Evolutionary conservation across 2,113 vertebrate species (phyloP).

Genomic region (Ahaetulla prasina): DNA sequence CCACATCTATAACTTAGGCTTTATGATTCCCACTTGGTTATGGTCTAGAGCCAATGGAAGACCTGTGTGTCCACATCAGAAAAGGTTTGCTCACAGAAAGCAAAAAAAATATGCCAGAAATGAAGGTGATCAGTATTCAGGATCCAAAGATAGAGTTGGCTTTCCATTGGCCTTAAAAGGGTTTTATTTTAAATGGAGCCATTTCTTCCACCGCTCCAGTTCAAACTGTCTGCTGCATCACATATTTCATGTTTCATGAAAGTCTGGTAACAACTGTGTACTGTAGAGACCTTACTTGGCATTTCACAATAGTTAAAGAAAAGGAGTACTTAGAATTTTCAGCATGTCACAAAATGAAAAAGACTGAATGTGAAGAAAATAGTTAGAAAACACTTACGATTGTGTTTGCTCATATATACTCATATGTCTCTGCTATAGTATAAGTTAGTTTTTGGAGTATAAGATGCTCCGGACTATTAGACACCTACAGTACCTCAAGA

Average conservation of each 20-base stretch:
- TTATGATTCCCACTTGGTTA: slow-evolving; percentile 29
- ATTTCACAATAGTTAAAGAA: slow-evolving; percentile 15
- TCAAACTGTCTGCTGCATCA: background rate
- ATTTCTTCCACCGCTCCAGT: background rate
- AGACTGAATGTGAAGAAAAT: background rate
- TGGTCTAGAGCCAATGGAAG: slow-evolving; percentile 23
- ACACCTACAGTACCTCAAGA: too few relatives aligned
- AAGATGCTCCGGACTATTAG: too few relatives aligned
- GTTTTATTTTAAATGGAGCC: background rate
- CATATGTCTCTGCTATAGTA: slow-evolving; percentile 26
- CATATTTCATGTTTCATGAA: slow-evolving; percentile 29
- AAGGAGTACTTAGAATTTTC: slow-evolving; percentile 21
- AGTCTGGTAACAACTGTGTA: slow-evolving; percentile 1
- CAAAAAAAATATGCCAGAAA: slow-evolving; percentile 5
- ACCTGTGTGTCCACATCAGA: slow-evolving; percentile 18
- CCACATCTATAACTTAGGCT: slow-evolving; percentile 9
- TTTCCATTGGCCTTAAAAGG: slow-evolving; percentile 8
- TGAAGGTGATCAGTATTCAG: background rate
- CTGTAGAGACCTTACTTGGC: background rate
- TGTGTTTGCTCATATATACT: slow-evolving; percentile 34
- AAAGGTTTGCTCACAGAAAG: background rate
- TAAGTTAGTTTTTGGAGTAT: too few relatives aligned
- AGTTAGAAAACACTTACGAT: background rate
- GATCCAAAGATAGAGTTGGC: slow-evolving; percentile 3
- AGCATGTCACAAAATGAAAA: slow-evolving; percentile 1